These are phyloP conservation scores for Temnothorax curvispinosus DNA, from an alignment of 1,140 invertebrate genomes.

Conservation along the genomic window DNA sequence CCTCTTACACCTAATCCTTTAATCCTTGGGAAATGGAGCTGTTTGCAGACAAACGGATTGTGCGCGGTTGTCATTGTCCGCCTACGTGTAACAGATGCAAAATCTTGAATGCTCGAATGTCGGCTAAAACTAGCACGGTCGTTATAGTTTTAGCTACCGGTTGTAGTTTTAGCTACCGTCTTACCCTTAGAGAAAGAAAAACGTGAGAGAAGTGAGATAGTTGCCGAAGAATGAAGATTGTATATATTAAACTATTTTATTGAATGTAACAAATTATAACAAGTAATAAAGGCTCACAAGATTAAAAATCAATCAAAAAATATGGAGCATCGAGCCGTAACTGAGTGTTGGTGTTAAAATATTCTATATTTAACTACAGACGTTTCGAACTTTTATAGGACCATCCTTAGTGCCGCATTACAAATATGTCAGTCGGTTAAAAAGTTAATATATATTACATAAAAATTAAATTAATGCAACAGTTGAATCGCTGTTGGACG, in stretches of 20 bases:
- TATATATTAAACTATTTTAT: not conserved
- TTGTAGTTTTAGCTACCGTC: constrained; percentile 22
- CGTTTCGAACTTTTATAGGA: too few species aligned
- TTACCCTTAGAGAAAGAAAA: not conserved
- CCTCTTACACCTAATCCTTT: constrained; percentile 82
- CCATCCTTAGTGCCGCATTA: too few species aligned
- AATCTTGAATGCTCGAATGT: constrained; percentile 43
- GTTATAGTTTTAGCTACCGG: constrained; percentile 17
- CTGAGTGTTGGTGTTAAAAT: too few species aligned
- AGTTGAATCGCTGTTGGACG: too few species aligned
- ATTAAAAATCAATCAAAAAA: too few species aligned
- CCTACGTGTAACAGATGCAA: constrained; percentile 71
- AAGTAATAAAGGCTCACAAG: too few species aligned
- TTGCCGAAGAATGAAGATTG: not conserved
- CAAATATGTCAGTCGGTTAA: too few species aligned
- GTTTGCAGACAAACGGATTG: constrained; percentile 80
- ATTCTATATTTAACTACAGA: too few species aligned
- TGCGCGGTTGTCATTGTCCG: constrained; percentile 74
- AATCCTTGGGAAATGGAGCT: constrained; percentile 83
- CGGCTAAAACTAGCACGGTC: constrained; percentile 20
- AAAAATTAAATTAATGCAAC: too few species aligned
- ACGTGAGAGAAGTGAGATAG: not conserved
- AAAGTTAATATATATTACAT: too few species aligned
- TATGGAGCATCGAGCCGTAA: too few species aligned
- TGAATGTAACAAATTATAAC: not conserved